phyloP scores from a whole-genome alignment of 2,797 vertebrate species.

The Coccyzus lansbergi region DNA sequence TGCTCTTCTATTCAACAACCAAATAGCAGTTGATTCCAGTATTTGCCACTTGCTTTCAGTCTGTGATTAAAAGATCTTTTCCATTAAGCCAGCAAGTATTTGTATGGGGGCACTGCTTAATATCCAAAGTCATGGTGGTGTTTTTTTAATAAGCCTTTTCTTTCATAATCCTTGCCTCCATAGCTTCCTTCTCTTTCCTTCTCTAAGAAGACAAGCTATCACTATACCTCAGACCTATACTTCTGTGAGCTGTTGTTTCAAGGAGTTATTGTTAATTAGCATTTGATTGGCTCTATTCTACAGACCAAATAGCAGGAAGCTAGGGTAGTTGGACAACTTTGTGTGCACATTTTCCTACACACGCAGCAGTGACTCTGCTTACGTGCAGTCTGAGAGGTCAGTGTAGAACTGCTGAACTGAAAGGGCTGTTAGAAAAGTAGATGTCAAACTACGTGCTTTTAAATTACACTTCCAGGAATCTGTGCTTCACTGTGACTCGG shows the following conservation, averaged over 20 bases:
- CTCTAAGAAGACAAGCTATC: background rate
- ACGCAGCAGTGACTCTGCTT: background rate
- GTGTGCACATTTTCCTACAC: background rate
- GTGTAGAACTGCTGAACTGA: background rate
- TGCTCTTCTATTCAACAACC: background rate
- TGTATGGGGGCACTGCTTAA: background rate
- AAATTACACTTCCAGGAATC: background rate
- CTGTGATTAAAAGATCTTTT: background rate
- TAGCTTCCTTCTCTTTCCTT: background rate
- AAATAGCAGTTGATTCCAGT: background rate
- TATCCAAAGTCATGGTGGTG: too few relatives aligned
- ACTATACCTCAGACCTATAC: accelerated
- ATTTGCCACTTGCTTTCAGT: background rate
- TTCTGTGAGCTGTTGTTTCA: background rate
- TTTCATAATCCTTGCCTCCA: background rate
- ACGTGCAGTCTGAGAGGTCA: background rate
- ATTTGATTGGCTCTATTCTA: background rate
- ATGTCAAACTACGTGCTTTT: background rate
- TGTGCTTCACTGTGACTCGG: background rate
- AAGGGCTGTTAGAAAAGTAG: background rate
- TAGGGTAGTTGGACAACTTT: background rate
- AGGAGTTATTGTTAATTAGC: background rate
- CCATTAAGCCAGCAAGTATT: background rate
- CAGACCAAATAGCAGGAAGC: background rate
- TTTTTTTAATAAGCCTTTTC: background rate